Evolutionary conservation across 2,113 vertebrate species (phyloP), one percentile per base, ranked within the genome.

Genomic region (Cyrtonyx montezumae): DNA sequence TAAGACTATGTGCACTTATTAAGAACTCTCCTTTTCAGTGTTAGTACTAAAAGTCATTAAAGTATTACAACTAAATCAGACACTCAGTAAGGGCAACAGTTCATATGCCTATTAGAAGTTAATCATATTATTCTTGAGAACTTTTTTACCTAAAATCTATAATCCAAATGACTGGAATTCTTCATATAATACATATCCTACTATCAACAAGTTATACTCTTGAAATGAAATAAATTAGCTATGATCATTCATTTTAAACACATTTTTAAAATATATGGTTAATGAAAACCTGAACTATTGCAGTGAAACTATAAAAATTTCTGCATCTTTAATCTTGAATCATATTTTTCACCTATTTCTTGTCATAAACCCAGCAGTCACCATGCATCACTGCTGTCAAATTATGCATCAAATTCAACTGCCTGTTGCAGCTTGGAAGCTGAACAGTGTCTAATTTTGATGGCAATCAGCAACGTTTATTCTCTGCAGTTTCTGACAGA

Each of bases 91-190:
- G 75, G 43, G 34, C 59, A 91, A 26, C 25, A 55, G 45, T 88
- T 87, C 81, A 77, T 36, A 76, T 79, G 55, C 42, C 25, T 87
- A 25, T 87, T 79, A 79, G 28, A 90, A 90, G 59, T 81, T 84
- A 85, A 87, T 93, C 42, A 75, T 75, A n/a, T 65, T 93, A 53
- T 55, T 79, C 37, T 61, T 84, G 40, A 93, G 69, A 92, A 58
- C 4, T 26, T 76, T 78, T 73, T 87, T n/a, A 88, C 48, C 36
- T 84, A 69, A 93, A 94, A 89, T 94, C 62, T 92, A 51, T 84
- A 65, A 53, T 15, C 12, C 36, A 49, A 91, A 90, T 70, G 17
- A 59, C 48, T 90, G 26, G 37, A 75, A 85, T 80, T 82, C 32
- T 82, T 69, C 59, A 30, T 45, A 13, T 79, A 79, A 32, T 34